Percentiles rank a stretch among this genome's conserved stretches.
phyloP scores from a whole-genome alignment of 2,113 vertebrate species.

The Phalacrocorax aristotelis region DNA sequence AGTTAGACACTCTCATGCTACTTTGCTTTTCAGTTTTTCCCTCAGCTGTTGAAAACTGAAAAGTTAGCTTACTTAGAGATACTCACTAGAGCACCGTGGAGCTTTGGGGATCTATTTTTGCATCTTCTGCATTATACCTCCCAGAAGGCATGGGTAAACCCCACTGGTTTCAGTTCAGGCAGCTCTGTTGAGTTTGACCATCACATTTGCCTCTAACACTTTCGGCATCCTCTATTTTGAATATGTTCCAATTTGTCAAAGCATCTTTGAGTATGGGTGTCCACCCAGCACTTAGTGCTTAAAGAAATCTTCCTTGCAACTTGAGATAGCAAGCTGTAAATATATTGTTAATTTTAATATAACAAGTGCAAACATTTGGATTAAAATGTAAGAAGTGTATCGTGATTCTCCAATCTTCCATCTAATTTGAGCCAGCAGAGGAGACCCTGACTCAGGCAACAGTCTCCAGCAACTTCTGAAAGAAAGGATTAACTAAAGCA shows the following conservation, averaged over 20 bases:
- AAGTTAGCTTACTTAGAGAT: background rate
- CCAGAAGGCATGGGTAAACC: background rate
- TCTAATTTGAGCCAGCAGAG: background rate
- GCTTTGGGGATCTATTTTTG: background rate
- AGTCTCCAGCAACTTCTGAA: background rate
- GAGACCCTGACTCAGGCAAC: background rate
- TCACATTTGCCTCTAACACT: background rate
- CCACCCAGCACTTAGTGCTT: background rate
- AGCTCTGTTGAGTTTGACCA: background rate
- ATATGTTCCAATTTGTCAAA: background rate
- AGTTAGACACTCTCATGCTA: background rate
- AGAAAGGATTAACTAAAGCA: background rate
- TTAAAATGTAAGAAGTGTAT: background rate
- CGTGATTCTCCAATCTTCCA: background rate
- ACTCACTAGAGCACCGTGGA: background rate
- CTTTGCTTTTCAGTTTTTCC: background rate
- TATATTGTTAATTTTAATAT: background rate
- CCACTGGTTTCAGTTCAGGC: background rate
- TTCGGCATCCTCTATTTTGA: background rate
- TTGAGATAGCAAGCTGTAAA: background rate
- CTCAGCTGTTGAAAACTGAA: background rate
- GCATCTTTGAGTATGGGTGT: background rate
- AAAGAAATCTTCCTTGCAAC: background rate
- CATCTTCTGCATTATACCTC: background rate
- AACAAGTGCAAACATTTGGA: background rate